Base-by-base conservation (phyloP, 2,113 vertebrate species). In the Rhinichthys klamathensis region DNA sequence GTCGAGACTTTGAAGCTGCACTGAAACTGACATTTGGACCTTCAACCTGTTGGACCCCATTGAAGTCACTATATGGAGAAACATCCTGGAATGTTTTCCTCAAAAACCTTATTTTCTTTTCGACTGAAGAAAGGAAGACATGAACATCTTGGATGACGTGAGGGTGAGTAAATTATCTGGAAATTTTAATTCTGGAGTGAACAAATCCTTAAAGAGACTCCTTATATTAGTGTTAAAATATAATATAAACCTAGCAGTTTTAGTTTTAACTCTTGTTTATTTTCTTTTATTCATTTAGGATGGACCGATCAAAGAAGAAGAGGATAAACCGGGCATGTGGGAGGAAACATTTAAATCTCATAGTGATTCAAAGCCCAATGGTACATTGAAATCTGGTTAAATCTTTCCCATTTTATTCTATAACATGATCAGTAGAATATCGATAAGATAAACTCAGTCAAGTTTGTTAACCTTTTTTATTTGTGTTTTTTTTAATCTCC, bases 291-390 rank as follows among this genome's bases (percentile, higher is more conserved):
- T 11, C 7, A 12, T 86, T 38, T 61, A 38, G 1, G 93, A 91
- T 16, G 94, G 93, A 56, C 95, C 96, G 61, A 92, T 90, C 63
- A 92, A 92, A 87, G 90, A 90, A 9, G 93, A 95, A 58, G 94
- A 95, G 35, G 87, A 85, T 11, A 87, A 90, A 80, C 85, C 88
- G 0, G 96, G 96, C 35, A 94, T 96, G 90, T 98, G 97, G 97
- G 97, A 98, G 30, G 97, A 98, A 92, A 96, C 95, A 0, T 98
- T 97, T 93, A 98, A 97, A 92, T 96, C 96, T 0, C 97, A 97
- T 90, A 89, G 95, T 0, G 97, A 98, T 89, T 93, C 90, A 92
- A 98, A 98, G 90, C 96, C 97, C 4, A 95, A 95, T 12, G 97
- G 97, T 98, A 90, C 85, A 88, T 54, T 54, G 41, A 60, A 15